A percentile compares a stretch with the other conserved stretches of the same genome.
These are phyloP conservation scores for Trematomus bernacchii DNA, from an alignment of 2,797 vertebrate genomes.

Conservation along the genomic window DNA sequence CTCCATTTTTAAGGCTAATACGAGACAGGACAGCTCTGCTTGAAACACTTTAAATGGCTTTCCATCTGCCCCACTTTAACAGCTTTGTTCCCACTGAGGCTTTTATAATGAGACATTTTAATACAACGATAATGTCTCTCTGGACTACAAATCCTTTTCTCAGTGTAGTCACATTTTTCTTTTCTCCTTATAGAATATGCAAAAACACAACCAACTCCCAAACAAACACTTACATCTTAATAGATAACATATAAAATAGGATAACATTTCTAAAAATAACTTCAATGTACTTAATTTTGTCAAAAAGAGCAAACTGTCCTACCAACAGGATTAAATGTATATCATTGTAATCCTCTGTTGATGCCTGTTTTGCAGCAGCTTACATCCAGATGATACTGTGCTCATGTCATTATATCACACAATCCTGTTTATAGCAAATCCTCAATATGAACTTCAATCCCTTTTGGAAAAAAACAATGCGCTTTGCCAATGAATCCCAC, in stretches of 20 bases:
- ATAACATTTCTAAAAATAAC: neutral
- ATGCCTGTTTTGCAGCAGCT: slow-evolving; percentile 9
- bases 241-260: neutral
- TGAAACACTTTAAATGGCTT: slow-evolving; percentile 61
- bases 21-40: slow-evolving; percentile 51
- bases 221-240: neutral
- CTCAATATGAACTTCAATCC: slow-evolving; percentile 37
- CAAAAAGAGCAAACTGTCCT: neutral
- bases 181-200: slow-evolving; percentile 8
- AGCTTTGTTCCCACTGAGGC: slow-evolving; percentile 53
- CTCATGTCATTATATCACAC: slow-evolving; percentile 29
- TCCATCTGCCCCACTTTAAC: slow-evolving; percentile 69
- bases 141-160: slow-evolving; percentile 31
- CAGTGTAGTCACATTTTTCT: slow-evolving; percentile 7
- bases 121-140: slow-evolving; percentile 24
- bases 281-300: neutral
- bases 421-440: slow-evolving; percentile 50
- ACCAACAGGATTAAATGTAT: neutral
- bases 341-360: slow-evolving; percentile 21
- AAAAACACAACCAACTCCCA: slow-evolving; percentile 2
- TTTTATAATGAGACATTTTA: slow-evolving; percentile 63
- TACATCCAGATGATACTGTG: slow-evolving; percentile 32
- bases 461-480: slow-evolving; percentile 36
- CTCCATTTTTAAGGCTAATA: slow-evolving; percentile 63
- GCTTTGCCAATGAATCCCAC: slow-evolving; percentile 28